phyloP scores from a whole-genome alignment of 2,113 vertebrate species.

The Natator depressus region DNA sequence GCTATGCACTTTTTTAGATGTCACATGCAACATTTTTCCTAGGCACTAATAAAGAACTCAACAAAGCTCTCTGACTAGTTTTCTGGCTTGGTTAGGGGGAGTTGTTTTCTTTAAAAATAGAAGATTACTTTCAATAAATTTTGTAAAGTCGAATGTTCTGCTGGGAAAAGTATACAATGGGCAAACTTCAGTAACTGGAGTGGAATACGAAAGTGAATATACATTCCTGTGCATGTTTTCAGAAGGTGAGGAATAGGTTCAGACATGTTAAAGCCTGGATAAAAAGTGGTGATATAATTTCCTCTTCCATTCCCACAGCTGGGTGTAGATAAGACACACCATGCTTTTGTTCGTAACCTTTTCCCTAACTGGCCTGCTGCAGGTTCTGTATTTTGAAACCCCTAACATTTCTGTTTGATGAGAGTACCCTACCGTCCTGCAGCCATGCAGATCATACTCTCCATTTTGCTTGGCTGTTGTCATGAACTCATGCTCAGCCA shows the following conservation, averaged over 20 bases:
- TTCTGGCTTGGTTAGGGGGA: not conserved
- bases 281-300: constrained; percentile 28
- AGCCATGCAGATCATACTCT: not conserved
- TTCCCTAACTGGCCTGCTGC: not conserved
- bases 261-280: constrained; percentile 50
- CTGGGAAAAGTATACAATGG: not conserved
- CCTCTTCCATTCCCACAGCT: constrained; percentile 63
- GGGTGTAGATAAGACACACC: constrained; percentile 37
- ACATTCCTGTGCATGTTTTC: constrained; percentile 28
- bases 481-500: not conserved
- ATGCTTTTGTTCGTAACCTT: not conserved
- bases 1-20: fast-evolving
- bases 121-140: constrained; percentile 3
- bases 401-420: not conserved
- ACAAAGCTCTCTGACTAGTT: not conserved
- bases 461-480: not conserved
- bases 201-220: constrained; percentile 45
- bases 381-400: not conserved
- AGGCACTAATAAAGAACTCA: fast-evolving
- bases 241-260: not conserved
- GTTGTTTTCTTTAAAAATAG: not conserved
- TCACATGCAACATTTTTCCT: fast-evolving
- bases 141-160: fast-evolving
- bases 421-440: not conserved
- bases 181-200: constrained; percentile 34